Conservation (phyloP, 2,797 vertebrate genomes). For the Oryzias sinensis region DNA sequence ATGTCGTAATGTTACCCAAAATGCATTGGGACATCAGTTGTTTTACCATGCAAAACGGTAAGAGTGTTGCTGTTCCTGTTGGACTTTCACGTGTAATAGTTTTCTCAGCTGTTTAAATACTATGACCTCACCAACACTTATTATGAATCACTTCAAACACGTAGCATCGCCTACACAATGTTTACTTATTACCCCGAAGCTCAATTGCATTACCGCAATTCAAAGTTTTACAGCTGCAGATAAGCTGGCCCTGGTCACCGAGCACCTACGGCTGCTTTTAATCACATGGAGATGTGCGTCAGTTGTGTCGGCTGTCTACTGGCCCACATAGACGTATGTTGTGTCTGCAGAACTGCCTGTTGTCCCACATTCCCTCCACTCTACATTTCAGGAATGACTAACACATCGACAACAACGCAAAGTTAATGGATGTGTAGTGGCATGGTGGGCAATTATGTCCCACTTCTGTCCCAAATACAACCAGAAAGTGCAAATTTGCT, state of each 20-base stretch:
- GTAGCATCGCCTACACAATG: not conserved
- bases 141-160: not conserved
- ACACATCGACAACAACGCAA: slow-evolving; percentile 16
- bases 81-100: slow-evolving; percentile 1
- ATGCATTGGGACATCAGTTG: no score
- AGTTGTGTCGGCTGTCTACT: slow-evolving; percentile 24
- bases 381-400: slow-evolving; percentile 27
- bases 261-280: not conserved
- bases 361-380: slow-evolving; percentile 45
- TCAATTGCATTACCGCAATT: slow-evolving; percentile 2
- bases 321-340: slow-evolving; percentile 55
- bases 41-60: no score
- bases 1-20: no score
- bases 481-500: not conserved
- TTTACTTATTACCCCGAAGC: not conserved
- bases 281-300: slow-evolving; percentile 6
- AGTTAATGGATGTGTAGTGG: slow-evolving; percentile 38
- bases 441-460: slow-evolving; percentile 1
- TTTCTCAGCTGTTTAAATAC: not conserved
- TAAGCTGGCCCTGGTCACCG: not conserved
- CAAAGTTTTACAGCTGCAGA: slow-evolving; percentile 2
- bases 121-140: not conserved
- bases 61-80: not conserved
- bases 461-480: slow-evolving; percentile 33
- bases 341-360: slow-evolving; percentile 32